Evolutionary conservation across 2,113 vertebrate species (phyloP).

Genomic region (Platichthys stellatus): DNA sequence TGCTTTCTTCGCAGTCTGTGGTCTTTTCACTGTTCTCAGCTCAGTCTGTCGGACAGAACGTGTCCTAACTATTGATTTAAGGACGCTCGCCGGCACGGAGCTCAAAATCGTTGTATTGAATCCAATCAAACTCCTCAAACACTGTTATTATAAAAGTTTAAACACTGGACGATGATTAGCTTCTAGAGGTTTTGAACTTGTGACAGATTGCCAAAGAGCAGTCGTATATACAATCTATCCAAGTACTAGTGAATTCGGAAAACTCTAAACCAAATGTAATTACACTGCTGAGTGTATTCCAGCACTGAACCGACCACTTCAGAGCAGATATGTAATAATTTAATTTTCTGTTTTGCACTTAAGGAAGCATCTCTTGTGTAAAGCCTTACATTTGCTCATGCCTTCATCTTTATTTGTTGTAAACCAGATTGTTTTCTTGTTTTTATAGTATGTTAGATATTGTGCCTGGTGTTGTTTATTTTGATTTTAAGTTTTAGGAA

Average conservation of each 20-base stretch:
- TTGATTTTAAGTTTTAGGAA: background rate
- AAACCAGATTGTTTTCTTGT: conserved; percentile 22
- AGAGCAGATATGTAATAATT: conserved; percentile 84
- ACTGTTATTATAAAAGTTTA: conserved; percentile 44
- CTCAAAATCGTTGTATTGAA: conserved; percentile 15
- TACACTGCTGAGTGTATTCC: conserved; percentile 75
- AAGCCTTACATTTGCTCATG: conserved; percentile 88
- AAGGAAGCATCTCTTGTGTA: conserved; percentile 73
- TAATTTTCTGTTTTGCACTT: conserved; percentile 55
- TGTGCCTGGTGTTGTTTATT: conserved; percentile 66
- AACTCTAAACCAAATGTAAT: conserved; percentile 65
- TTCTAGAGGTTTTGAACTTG: conserved; percentile 37
- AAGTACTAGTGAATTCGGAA: conserved; percentile 68
- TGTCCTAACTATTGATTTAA: conserved; percentile 57
- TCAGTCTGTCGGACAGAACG: conserved; percentile 75
- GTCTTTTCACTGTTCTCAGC: conserved; percentile 80
- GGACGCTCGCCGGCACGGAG: conserved; percentile 47
- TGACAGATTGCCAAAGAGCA: conserved; percentile 77
- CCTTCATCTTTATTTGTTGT: conserved; percentile 63
- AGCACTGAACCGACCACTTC: conserved; percentile 77
- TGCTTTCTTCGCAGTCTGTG: conserved; percentile 84
- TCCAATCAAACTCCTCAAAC: conserved; percentile 31
- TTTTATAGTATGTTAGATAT: conserved; percentile 52
- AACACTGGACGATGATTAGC: conserved; percentile 28
- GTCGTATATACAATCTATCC: conserved; percentile 69